Evolutionary conservation across 1,140 invertebrate species (phyloP), one percentile per base, ranked within the genome.

Genomic region (Drosophila orosa): DNA sequence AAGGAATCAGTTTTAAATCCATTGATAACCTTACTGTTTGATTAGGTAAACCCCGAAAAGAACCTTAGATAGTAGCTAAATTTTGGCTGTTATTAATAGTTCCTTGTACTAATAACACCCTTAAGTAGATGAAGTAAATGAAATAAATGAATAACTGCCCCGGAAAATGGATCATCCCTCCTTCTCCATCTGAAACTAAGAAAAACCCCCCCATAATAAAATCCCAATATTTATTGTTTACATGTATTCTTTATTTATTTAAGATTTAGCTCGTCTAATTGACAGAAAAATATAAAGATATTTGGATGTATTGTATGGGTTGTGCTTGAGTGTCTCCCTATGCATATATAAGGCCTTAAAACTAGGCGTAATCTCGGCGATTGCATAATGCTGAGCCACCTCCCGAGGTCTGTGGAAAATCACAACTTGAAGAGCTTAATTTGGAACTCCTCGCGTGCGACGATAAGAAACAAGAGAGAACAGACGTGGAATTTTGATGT

Each of bases 271-370:
- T 73, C 54, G 37, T 59, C 80, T 87, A 87, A 87, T 87, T 87
- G 83, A 87, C 83, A 83, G 76, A 68, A 87, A 89, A 87, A 74
- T 83, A 89, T 73, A 80, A 61, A 54, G 65, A 25, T 65, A 69
- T 74, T 54, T 69, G 76, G 52, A 74, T 81, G 57, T 81, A 57
- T 66, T 74, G 24, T 61, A 69, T 54, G 68, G 55, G 48, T 77
- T 86, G 55, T 68, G 40, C 74, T 54, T 71, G 57, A 67, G 37
- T 78, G 67, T 60, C 57, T 74, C n/a, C 59, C 45, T 33, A 63
- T 67, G 55, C 61, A 31, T 48, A 59, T 83, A 48, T 22, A 12
- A 15, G 33, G 29, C 48, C 29, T 55, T 78, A 71, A 39, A 69
- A 47, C 65, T 75, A 63, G 42, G 52, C 44, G 57, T 77, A 80